These are phyloP conservation scores for Agrenia bidenticulata DNA, from an alignment of 2,888 invertebrate genomes.

Conservation along the genomic window DNA sequence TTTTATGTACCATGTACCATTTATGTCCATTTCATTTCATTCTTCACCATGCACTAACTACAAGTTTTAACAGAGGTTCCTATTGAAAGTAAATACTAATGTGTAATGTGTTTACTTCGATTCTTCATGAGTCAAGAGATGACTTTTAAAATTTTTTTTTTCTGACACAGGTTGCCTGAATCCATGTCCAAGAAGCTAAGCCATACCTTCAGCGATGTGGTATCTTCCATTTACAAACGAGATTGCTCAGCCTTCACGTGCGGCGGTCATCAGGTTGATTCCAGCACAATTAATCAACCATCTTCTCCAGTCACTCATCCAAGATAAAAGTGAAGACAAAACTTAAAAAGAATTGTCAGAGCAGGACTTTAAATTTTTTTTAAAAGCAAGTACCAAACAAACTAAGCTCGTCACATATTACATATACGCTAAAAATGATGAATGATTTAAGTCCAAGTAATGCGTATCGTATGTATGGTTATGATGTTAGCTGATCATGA, in stretches of 20 bases:
- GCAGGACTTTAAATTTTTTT: too few species aligned
- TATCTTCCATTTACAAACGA: constrained; percentile 44
- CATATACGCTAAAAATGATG: too few species aligned
- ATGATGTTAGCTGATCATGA: too few species aligned
- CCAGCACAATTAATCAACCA: constrained; percentile 34
- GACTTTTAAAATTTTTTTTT: constrained; percentile 17
- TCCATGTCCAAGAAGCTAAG: constrained; percentile 47
- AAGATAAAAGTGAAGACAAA: constrained; percentile 26
- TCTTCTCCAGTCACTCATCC: constrained; percentile 35
- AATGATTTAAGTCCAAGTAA: too few species aligned
- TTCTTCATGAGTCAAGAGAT: background rate
- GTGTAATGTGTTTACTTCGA: background rate
- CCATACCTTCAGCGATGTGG: constrained; percentile 44
- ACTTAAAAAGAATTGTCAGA: too few species aligned
- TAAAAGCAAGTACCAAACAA: too few species aligned
- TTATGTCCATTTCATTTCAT: too few species aligned
- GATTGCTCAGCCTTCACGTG: constrained; percentile 51
- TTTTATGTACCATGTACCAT: too few species aligned
- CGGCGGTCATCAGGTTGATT: constrained; percentile 42
- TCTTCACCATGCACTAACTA: too few species aligned
- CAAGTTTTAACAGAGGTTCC: too few species aligned
- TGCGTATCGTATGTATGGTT: too few species aligned
- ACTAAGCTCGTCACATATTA: too few species aligned
- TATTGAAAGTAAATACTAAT: background rate
- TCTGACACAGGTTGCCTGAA: constrained; percentile 47